Evolutionary conservation across 2,797 vertebrate genomes (phyloP).

Genomic region (Hippopotamyrus pictus): DNA sequence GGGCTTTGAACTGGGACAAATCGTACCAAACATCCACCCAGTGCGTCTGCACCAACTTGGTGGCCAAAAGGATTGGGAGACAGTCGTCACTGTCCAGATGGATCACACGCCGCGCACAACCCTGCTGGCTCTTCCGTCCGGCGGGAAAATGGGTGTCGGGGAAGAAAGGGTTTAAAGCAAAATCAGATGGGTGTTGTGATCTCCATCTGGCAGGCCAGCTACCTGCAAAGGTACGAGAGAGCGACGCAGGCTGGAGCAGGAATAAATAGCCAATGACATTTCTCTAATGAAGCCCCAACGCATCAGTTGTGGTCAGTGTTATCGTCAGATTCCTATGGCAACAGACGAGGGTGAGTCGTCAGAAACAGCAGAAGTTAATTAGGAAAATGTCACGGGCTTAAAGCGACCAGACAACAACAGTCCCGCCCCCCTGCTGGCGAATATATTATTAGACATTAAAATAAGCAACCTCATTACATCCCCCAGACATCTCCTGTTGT

Average conservation of each 20-base stretch:
- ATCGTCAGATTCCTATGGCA: constrained; percentile 36
- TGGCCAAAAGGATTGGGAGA: not conserved
- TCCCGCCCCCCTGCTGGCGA: constrained; percentile 56
- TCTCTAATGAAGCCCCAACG: constrained; percentile 43
- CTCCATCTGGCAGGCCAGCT: constrained; percentile 25
- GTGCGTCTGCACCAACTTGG: not conserved
- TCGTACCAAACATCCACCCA: not conserved
- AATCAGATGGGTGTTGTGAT: not conserved
- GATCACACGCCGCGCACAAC: not conserved
- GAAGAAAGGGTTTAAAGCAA: not conserved
- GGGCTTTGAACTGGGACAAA: constrained; percentile 3
- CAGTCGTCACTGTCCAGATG: not conserved
- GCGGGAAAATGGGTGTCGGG: not conserved
- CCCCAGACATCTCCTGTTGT: constrained; percentile 67
- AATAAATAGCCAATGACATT: constrained; percentile 32
- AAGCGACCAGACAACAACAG: constrained; percentile 57
- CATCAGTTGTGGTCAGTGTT: constrained; percentile 37
- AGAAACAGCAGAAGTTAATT: constrained; percentile 67
- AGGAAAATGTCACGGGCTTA: constrained; percentile 69
- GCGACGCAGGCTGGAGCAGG: constrained; percentile 22
- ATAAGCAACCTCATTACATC: constrained; percentile 73
- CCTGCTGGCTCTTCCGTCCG: not conserved
- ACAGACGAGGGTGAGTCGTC: constrained; percentile 48
- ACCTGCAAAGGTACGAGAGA: constrained; percentile 4
- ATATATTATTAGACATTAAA: constrained; percentile 65